A percentile compares a stretch with the other conserved stretches of the same genome.
Conservation (phyloP, 2,113 vertebrate genomes). For the Bos indicus region DNA sequence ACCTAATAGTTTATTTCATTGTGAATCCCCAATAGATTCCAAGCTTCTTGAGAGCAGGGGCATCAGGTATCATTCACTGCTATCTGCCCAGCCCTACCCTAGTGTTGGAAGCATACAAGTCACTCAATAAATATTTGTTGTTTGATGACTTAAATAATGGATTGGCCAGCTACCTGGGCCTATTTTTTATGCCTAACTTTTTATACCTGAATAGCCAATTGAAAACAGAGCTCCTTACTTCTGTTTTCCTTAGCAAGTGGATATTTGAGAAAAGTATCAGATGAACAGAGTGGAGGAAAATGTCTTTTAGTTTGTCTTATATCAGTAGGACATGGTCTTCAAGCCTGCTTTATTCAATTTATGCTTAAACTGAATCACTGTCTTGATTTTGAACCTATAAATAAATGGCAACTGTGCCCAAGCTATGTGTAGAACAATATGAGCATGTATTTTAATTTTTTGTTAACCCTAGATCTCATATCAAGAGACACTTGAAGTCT, state of each 20-base stretch:
- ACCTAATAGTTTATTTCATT: neutral
- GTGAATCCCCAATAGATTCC: neutral
- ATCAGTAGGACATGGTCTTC: neutral
- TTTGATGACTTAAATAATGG: neutral
- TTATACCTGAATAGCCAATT: neutral
- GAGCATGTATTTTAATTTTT: neutral
- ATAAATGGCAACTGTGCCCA: neutral
- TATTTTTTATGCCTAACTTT: neutral
- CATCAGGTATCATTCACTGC: neutral
- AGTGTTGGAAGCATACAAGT: neutral
- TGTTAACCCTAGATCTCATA: neutral
- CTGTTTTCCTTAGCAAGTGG: neutral
- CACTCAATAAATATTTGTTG: neutral
- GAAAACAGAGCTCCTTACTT: neutral
- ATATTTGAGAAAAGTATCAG: constrained; percentile 24
- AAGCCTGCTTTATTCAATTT: constrained; percentile 2
- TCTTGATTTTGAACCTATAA: constrained; percentile 24
- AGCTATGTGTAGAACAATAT: neutral
- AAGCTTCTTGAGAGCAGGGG: neutral
- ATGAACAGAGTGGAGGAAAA: neutral
- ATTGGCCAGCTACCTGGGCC: neutral
- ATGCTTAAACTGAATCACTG: neutral
- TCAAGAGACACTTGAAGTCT: constrained; percentile 7
- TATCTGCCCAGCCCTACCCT: neutral
- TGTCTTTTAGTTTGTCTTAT: neutral